Evolutionary conservation across 2,113 vertebrate genomes (phyloP).

Genomic region (Reinhardtius hippoglossoides): DNA sequence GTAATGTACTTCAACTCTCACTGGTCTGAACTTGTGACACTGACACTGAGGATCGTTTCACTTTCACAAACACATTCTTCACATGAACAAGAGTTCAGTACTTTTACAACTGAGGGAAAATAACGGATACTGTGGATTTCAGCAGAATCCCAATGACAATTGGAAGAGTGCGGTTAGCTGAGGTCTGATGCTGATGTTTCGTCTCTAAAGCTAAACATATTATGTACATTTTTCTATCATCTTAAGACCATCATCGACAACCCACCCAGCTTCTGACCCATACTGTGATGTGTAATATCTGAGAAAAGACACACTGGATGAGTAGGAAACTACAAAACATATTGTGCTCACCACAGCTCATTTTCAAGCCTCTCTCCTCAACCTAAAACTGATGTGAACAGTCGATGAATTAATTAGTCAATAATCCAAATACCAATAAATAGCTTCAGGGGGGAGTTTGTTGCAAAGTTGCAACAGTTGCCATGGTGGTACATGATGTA

Average conservation of each 20-base stretch:
- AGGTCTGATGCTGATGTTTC: background rate
- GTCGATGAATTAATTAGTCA: background rate
- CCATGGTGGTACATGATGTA: no score
- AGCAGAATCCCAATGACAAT: background rate
- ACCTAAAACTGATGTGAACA: background rate
- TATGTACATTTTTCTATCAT: background rate
- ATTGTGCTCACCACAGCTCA: background rate
- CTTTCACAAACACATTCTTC: conserved; percentile 30
- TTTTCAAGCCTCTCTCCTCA: background rate
- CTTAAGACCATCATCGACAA: background rate
- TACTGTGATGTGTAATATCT: background rate
- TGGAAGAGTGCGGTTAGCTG: background rate
- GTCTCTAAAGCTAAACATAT: background rate
- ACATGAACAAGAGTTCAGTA: background rate
- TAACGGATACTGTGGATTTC: background rate
- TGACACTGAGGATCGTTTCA: conserved; percentile 16
- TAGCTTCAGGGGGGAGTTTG: background rate
- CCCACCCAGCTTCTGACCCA: background rate
- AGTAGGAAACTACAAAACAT: background rate
- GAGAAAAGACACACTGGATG: no score
- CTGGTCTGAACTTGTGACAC: conserved; percentile 45
- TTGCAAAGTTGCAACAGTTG: no score
- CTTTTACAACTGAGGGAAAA: background rate
- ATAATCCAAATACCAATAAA: background rate
- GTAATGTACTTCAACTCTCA: conserved; percentile 14